A percentile compares a stretch with the other conserved stretches of the same genome.
These are phyloP conservation scores for Manacus vitellinus DNA, from an alignment of 2,113 vertebrate genomes.

Conservation along the genomic window DNA sequence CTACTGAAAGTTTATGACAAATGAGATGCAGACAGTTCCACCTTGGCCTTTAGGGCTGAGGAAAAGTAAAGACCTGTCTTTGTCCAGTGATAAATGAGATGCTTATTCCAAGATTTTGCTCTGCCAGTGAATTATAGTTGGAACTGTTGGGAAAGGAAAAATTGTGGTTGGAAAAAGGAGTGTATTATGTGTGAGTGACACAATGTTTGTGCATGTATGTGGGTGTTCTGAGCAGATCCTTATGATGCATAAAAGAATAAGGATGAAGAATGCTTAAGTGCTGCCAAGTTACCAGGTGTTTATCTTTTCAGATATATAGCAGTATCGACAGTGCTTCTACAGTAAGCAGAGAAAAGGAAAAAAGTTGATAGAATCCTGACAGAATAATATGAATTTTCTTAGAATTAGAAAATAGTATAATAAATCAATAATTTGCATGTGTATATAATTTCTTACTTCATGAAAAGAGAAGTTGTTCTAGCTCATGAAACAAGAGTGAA, in stretches of 20 bases:
- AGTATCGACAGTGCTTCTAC: background rate
- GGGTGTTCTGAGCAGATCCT: constrained; percentile 51
- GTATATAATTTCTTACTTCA: background rate
- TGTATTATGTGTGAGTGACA: constrained; percentile 59
- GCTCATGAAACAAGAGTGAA: background rate
- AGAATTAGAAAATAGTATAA: background rate
- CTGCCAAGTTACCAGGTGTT: constrained; percentile 61
- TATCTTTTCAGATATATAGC: constrained; percentile 48
- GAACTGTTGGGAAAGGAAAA: constrained; percentile 47
- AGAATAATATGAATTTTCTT: background rate
- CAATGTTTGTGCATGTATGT: constrained; percentile 45
- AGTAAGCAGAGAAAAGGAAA: background rate
- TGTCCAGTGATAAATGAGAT: constrained; percentile 59
- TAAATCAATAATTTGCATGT: background rate
- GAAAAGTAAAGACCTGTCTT: constrained; percentile 48
- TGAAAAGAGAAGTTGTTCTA: background rate
- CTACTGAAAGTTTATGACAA: constrained; percentile 33
- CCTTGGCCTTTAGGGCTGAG: constrained; percentile 27
- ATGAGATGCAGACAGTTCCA: constrained; percentile 39
- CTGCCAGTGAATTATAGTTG: constrained; percentile 55
- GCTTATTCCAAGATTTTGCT: constrained; percentile 55
- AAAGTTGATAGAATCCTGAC: background rate
- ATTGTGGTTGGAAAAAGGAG: constrained; percentile 57
- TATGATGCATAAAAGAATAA: background rate
- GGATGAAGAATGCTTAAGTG: constrained; percentile 38